These are phyloP conservation scores for Cataglyphis cursor DNA, from an alignment of 2,888 invertebrate species.

Conservation along the genomic window DNA sequence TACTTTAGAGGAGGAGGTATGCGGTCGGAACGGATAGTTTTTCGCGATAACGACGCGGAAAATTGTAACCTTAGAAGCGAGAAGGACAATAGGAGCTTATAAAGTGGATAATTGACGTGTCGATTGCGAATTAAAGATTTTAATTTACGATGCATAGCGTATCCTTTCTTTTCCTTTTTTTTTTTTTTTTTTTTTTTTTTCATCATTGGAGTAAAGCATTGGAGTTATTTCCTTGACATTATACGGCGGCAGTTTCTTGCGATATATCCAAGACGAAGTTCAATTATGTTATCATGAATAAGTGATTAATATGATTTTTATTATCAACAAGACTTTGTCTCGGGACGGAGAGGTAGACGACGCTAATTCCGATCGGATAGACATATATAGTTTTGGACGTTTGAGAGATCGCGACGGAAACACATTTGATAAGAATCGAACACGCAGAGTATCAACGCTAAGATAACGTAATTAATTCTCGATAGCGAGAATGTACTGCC, in stretches of 20 bases:
- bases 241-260: background rate
- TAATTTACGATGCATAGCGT: background rate
- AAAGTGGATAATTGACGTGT: background rate
- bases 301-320: constrained; percentile 1
- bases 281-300: background rate
- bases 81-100: background rate
- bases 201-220: no score
- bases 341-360: background rate
- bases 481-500: background rate
- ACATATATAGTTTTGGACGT: background rate
- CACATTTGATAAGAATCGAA: constrained; percentile 58
- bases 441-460: background rate
- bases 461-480: constrained; percentile 69
- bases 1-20: constrained; percentile 10
- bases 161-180: background rate
- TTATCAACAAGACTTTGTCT: background rate
- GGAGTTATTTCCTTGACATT: constrained; percentile 11
- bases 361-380: background rate
- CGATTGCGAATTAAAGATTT: background rate
- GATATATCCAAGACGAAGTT: background rate
- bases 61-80: constrained; percentile 14
- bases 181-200: no score
- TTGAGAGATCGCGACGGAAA: constrained; percentile 19
- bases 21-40: constrained; percentile 21
- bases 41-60: background rate